Base-by-base conservation (phyloP, 2,113 vertebrate species). In the Peromyscus polionotus region DNA sequence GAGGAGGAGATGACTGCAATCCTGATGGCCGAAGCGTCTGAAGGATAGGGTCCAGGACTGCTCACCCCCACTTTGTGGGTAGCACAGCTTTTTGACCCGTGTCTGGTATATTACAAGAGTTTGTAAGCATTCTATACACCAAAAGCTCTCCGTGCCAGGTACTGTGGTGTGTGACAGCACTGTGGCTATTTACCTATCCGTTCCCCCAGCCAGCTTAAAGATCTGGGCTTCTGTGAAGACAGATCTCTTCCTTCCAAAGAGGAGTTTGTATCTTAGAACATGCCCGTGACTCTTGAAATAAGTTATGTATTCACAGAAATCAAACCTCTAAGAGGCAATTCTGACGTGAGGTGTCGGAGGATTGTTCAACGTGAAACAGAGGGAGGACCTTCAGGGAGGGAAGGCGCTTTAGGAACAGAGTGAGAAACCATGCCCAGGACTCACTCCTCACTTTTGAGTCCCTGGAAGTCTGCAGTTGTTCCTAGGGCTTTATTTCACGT, bases 241-340 rank as follows among this genome's bases (percentile, higher is more conserved):
- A 22, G 6, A 20, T 14, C 42, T 14, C 42, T 72, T 91, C 68
- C 19, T 48, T 94, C 83, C 57, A 45, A 73, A 73, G 68, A 59
- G 86, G 73, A 88, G 36, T 77, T 92, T 65, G 24, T 33, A n/a
- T 83, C 54, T 79, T 90, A 90, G 65, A 77, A 83, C 79, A 68
- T 13, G 33, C 65, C 7, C 45, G 3, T 67, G 39, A 84, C 79
- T 97, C 83, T 67, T 14, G 72, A 84, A 85, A 92, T 73, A 83
- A 90, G 33, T 31, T 67, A 72, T 61, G 63, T 5, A 28, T 88
- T 83, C 54, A 48, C 19, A 68, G 28, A 81, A 75, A 90, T 81
- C 39, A 81, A 90, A 89, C 85, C 22, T 81, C 11, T 9, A 33
- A 9, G 1, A 0, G 26, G 31, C 67, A 22, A 5, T 73, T 28